phyloP scores from a whole-genome alignment of 2,797 vertebrate species.

The Lepidocolaptes lacrymiger region DNA sequence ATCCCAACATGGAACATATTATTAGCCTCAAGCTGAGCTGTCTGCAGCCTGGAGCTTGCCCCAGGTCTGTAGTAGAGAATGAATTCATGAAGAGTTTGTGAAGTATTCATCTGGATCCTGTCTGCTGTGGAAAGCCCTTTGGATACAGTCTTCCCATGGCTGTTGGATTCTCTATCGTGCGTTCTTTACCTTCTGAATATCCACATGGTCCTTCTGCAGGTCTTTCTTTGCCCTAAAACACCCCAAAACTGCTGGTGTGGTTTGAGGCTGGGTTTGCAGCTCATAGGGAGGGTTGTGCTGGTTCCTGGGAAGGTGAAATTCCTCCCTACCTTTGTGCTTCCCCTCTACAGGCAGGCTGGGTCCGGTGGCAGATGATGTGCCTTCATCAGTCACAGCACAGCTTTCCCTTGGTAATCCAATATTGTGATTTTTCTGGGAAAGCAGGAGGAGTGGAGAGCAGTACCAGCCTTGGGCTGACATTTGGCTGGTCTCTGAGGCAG shows the following conservation, averaged over 20 bases:
- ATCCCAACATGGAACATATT: not conserved
- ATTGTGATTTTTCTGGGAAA: not conserved
- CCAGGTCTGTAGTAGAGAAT: not conserved
- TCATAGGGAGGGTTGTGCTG: accelerated
- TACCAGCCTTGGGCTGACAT: accelerated
- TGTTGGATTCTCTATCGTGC: accelerated
- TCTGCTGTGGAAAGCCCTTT: not conserved
- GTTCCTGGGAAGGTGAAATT: not conserved
- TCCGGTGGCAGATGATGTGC: accelerated
- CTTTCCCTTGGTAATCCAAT: not conserved
- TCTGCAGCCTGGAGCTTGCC: not conserved
- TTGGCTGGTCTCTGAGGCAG: not conserved
- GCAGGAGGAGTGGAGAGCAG: not conserved
- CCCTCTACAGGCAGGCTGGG: not conserved
- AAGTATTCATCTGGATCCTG: not conserved
- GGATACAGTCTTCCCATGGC: not conserved
- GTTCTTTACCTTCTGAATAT: not conserved
- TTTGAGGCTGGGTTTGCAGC: not conserved
- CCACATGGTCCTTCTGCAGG: accelerated
- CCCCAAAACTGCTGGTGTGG: accelerated
- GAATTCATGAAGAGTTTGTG: not conserved
- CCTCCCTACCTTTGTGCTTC: not conserved
- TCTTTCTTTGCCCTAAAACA: not conserved
- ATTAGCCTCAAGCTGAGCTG: not conserved
- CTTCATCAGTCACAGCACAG: accelerated